phyloP scores from a whole-genome alignment of 2,797 vertebrate species.

The Notolepis coatsorum region DNA sequence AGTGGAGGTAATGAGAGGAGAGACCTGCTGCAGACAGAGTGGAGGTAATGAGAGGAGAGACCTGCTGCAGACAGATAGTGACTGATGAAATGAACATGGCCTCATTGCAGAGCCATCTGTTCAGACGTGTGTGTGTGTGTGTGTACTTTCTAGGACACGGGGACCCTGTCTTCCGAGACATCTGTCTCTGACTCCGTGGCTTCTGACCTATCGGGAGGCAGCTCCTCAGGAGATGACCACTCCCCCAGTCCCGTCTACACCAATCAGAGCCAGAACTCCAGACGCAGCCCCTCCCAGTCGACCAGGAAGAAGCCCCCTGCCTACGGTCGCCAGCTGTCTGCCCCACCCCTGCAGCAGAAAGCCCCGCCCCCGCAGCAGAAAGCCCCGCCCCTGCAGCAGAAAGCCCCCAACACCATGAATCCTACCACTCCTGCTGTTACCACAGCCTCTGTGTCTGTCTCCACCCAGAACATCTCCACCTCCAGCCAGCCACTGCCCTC shows the following conservation, averaged over 20 bases:
- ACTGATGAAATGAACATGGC: too few relatives aligned
- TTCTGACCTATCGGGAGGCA: slow-evolving; percentile 61
- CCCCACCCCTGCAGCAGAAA: slow-evolving; percentile 64
- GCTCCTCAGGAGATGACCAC: slow-evolving; percentile 64
- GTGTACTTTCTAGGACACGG: slow-evolving; percentile 47
- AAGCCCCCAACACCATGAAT: slow-evolving; percentile 14
- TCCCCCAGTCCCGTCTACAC: slow-evolving; percentile 60
- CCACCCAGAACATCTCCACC: neutral
- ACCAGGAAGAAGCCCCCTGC: slow-evolving; percentile 59
- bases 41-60: too few relatives aligned
- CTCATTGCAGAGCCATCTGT: too few relatives aligned
- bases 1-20: too few relatives aligned
- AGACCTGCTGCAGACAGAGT: too few relatives aligned
- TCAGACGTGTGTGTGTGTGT: neutral
- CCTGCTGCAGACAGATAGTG: too few relatives aligned
- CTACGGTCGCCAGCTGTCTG: slow-evolving; percentile 66
- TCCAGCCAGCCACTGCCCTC: slow-evolving; percentile 6
- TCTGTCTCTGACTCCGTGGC: slow-evolving; percentile 62
- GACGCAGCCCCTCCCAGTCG: slow-evolving; percentile 29
- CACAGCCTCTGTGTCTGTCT: neutral
- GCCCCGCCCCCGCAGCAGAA: slow-evolving; percentile 66
- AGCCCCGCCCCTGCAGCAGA: slow-evolving; percentile 65
- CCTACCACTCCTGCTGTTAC: neutral
- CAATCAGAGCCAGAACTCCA: slow-evolving; percentile 34
- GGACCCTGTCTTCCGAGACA: slow-evolving; percentile 64